These are phyloP conservation scores for Hypomesus transpacificus DNA, from an alignment of 2,113 vertebrate genomes.

Conservation along the genomic window DNA sequence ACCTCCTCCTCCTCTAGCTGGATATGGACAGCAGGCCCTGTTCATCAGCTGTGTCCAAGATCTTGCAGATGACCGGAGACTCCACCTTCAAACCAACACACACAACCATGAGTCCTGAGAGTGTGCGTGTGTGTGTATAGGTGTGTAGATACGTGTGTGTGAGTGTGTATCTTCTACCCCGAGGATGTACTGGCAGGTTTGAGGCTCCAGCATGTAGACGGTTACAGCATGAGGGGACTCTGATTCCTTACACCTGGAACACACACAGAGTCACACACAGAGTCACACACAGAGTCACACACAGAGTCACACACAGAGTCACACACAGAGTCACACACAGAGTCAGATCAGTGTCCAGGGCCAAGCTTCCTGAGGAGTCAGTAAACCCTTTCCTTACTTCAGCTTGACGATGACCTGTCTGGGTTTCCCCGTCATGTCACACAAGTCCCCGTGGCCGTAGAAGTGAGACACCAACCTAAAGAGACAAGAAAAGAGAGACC, in stretches of 20 bases:
- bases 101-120: neutral
- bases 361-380: neutral
- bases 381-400: slow-evolving; percentile 75
- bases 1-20: slow-evolving; percentile 59
- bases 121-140: no score
- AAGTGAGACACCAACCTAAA: slow-evolving; percentile 94
- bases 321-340: neutral
- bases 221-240: slow-evolving; percentile 98
- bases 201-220: slow-evolving; percentile 96
- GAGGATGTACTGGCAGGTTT: slow-evolving; percentile 95
- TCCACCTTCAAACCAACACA: slow-evolving; percentile 76
- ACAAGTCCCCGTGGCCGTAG: slow-evolving; percentile 93
- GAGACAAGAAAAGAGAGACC: neutral
- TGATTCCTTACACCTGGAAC: slow-evolving; percentile 90
- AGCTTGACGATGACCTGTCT: slow-evolving; percentile 97
- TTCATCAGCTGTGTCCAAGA: slow-evolving; percentile 95
- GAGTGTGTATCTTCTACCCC: slow-evolving; percentile 76
- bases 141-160: neutral
- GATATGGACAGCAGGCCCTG: slow-evolving; percentile 90
- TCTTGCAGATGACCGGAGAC: slow-evolving; percentile 96
- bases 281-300: no score
- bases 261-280: neutral
- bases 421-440: slow-evolving; percentile 92
- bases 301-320: no score
- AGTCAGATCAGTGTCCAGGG: neutral